Base-by-base conservation (phyloP, 2,113 vertebrate species). In the Cavia aperea region DNA sequence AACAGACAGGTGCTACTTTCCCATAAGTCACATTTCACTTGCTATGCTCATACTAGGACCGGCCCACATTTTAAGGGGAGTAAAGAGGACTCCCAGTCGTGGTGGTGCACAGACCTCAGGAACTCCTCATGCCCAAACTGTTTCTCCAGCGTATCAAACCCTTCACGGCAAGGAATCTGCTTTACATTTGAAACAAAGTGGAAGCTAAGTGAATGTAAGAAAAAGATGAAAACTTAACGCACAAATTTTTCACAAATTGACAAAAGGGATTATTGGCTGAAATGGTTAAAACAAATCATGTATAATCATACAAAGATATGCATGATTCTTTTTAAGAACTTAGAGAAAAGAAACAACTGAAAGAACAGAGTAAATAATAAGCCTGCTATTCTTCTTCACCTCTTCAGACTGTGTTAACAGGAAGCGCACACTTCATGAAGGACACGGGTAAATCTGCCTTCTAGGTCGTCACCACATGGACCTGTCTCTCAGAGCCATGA, bases 401-500 rank as follows among this genome's bases (percentile, higher is more conserved):
- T 13, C 19, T 9, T 26, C 63, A 19, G 70, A 12, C 21, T 19
- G 3, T 0, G 0, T 0, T 24, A 70, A 70, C 33, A 83, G 12
- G n/a, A 31, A 88, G 68, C 68, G 66, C 87, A 89, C 62, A 75
- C 16, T 63, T 93, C 85, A 4, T 3, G 65, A n/a, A 39, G 36
- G 58, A 54, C 83, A 62, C 62, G 49, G 13, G 92, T 13, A 75
- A 70, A 63, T 91, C 79, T 87, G 86, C 93, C 88, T 78, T 13
- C 33, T 33, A 90, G 68, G 49, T 77, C 21, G 19, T 3, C 2
- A 29, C 72, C 81, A 33, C 72, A 89, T 79, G 81, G 78, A 63
- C 31, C 60, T 58, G 24, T 39, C 85, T 78, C 88, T 68, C 36
- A 78, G 90, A 95, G 78, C 94, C 90, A 31, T 90, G 85, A 83